These are phyloP conservation scores for Carcharodon carcharias DNA, from an alignment of 2,797 vertebrate genomes.

Conservation along the genomic window DNA sequence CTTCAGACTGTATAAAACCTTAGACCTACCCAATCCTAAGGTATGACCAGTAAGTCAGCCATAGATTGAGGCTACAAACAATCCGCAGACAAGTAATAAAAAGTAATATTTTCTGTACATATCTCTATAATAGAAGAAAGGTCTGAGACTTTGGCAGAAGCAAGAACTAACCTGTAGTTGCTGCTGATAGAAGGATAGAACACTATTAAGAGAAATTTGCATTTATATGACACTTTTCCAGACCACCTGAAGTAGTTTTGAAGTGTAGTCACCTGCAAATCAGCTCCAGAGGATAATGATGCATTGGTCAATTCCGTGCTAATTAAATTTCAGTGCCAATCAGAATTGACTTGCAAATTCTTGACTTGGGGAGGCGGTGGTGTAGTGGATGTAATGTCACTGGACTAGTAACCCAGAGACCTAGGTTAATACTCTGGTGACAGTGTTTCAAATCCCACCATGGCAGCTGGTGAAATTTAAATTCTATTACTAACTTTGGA, in stretches of 20 bases:
- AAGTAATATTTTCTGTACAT: too few species aligned
- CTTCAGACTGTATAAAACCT: background rate
- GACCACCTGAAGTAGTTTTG: background rate
- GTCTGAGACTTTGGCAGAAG: background rate
- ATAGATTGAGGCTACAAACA: background rate
- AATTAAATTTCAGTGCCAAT: background rate
- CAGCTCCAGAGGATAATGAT: background rate
- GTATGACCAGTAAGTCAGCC: background rate
- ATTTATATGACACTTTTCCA: background rate
- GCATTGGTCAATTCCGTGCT: background rate
- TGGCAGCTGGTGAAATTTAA: too few species aligned
- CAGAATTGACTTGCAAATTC: background rate
- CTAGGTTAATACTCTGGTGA: too few species aligned
- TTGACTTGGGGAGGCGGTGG: too few species aligned
- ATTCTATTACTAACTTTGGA: too few species aligned
- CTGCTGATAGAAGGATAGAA: background rate
- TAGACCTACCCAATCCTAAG: background rate
- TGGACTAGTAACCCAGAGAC: too few species aligned
- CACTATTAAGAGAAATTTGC: background rate
- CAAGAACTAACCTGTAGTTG: background rate
- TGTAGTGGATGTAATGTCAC: too few species aligned
- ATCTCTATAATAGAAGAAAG: background rate
- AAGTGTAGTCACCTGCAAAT: background rate
- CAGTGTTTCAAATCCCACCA: too few species aligned
- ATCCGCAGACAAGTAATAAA: background rate